Evolutionary conservation across 1,140 invertebrate genomes (phyloP).

Genomic region (Laupala kohalensis): DNA sequence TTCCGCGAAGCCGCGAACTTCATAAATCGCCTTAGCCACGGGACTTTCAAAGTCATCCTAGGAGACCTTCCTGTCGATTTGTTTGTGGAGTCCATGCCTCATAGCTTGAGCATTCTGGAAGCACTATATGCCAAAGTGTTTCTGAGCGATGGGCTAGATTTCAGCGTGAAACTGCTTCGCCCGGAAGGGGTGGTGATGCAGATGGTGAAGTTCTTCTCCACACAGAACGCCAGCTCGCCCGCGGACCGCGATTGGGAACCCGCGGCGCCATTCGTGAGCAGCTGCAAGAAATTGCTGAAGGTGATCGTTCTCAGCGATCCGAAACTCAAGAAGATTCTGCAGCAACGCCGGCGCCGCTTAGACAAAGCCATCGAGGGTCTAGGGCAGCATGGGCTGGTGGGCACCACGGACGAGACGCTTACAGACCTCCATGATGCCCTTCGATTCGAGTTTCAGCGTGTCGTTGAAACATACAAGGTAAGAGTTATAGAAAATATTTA

Average conservation of each 20-base stretch:
- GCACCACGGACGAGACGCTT: conserved; percentile 40
- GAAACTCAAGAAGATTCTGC: conserved; percentile 39
- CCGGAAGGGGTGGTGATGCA: conserved; percentile 67
- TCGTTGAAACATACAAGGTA: conserved; percentile 69
- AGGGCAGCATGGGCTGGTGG: conserved; percentile 74
- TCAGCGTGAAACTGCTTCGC: conserved; percentile 31
- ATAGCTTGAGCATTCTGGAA: conserved; percentile 71
- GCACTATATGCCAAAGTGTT: conserved; percentile 63
- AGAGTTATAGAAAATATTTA: no score
- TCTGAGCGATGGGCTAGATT: conserved; percentile 28
- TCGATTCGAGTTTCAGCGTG: conserved; percentile 67
- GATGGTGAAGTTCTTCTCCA: conserved; percentile 56
- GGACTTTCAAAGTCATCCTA: conserved; percentile 32
- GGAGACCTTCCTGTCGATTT: conserved; percentile 70
- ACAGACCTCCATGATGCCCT: conserved; percentile 40
- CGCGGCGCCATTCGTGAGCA: conserved; percentile 34
- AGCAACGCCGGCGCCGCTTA: conserved; percentile 51
- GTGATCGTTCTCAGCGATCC: conserved; percentile 35
- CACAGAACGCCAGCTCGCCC: conserved; percentile 16
- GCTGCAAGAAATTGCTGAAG: conserved; percentile 38
- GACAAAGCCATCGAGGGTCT: conserved; percentile 74
- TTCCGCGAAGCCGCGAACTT: conserved; percentile 41
- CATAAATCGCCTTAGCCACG: conserved; percentile 39
- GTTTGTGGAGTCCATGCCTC: conserved; percentile 73
- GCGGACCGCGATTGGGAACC: conserved; percentile 28